Percentiles rank a stretch among this genome's conserved stretches.
Conservation (phyloP, 2,888 invertebrate species). For the Phrixothrix hirtus region DNA sequence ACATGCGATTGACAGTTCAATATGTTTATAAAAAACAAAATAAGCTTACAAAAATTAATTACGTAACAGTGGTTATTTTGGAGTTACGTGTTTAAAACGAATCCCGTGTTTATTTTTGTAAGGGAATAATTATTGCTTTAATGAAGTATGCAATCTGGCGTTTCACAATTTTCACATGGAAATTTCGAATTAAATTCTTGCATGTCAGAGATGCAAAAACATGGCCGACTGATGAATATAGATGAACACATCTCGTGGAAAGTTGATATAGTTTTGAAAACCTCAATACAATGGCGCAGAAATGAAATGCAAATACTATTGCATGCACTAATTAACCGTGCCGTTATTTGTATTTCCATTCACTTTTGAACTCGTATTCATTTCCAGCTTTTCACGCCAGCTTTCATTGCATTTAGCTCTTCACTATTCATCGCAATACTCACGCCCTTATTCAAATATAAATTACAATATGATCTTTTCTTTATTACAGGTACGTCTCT, state of each 20-base stretch:
- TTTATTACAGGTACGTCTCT: slow-evolving; percentile 22
- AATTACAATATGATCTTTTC: slow-evolving; percentile 2
- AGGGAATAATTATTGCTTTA: slow-evolving; percentile 10
- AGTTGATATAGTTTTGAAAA: slow-evolving; percentile 21
- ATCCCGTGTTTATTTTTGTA: neutral
- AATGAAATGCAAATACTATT: slow-evolving; percentile 20
- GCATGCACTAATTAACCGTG: slow-evolving; percentile 14
- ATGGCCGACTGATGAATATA: slow-evolving; percentile 23
- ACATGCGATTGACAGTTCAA: too few relatives aligned
- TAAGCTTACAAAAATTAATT: neutral
- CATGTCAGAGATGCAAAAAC: slow-evolving; percentile 16
- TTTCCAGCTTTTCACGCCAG: neutral
- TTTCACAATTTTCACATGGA: slow-evolving; percentile 11
- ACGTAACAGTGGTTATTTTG: neutral
- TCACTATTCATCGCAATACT: too few relatives aligned
- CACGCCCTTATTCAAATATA: too few relatives aligned
- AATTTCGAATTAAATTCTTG: slow-evolving; percentile 18
- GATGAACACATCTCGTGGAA: slow-evolving; percentile 14
- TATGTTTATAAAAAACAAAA: neutral
- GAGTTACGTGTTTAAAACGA: neutral
- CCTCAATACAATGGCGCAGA: slow-evolving; percentile 20
- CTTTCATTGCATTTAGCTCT: too few relatives aligned
- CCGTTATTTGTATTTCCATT: slow-evolving; percentile 3
- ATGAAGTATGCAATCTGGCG: slow-evolving; percentile 19
- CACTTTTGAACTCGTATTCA: neutral